phyloP scores from a whole-genome alignment of 92 coral and sea anemone genomes.

The Isaurus tuberculatus region DNA sequence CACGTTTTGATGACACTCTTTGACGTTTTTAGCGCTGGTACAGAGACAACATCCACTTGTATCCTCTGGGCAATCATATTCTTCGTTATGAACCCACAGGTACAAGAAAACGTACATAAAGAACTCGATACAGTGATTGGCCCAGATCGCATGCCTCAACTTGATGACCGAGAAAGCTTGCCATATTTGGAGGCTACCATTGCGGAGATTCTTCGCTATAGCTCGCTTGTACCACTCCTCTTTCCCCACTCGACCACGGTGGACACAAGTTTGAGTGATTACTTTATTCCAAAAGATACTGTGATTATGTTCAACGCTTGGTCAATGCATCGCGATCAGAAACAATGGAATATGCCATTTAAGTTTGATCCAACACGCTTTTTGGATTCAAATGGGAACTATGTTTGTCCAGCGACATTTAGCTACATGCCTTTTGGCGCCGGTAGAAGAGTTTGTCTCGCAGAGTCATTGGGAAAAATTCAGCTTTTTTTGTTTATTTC shows the following conservation, averaged over 20 bases:
- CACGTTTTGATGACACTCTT: conserved; percentile 84
- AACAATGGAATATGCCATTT: conserved; percentile 83
- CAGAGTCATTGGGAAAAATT: conserved; percentile 92
- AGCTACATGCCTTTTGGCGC: conserved; percentile 96
- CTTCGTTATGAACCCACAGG: conserved; percentile 82
- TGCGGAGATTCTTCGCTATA: conserved; percentile 83
- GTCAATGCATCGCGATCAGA: conserved; percentile 94
- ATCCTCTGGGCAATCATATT: conserved; percentile 93
- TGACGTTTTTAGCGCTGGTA: conserved; percentile 93
- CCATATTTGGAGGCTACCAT: conserved; percentile 92
- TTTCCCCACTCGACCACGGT: conserved; percentile 95
- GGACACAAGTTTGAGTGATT: conserved; percentile 81
- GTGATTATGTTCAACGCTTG: conserved; percentile 88
- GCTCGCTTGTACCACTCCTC: conserved; percentile 90
- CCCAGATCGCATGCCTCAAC: conserved; percentile 77
- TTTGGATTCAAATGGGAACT: conserved; percentile 80
- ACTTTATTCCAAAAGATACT: conserved; percentile 87
- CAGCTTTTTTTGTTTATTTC: conserved; percentile 87
- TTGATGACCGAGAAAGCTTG: conserved; percentile 78
- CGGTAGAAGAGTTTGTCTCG: conserved; percentile 95
- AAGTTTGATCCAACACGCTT: conserved; percentile 91
- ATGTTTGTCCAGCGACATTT: conserved; percentile 81
- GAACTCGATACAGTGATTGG: conserved; percentile 87
- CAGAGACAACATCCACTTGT: conserved; percentile 91
- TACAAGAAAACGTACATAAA: conserved; percentile 81